Evolutionary conservation across 2,113 vertebrate species (phyloP), one percentile per base, ranked within the genome.

Genomic region (Himantopus leucocephalus): DNA sequence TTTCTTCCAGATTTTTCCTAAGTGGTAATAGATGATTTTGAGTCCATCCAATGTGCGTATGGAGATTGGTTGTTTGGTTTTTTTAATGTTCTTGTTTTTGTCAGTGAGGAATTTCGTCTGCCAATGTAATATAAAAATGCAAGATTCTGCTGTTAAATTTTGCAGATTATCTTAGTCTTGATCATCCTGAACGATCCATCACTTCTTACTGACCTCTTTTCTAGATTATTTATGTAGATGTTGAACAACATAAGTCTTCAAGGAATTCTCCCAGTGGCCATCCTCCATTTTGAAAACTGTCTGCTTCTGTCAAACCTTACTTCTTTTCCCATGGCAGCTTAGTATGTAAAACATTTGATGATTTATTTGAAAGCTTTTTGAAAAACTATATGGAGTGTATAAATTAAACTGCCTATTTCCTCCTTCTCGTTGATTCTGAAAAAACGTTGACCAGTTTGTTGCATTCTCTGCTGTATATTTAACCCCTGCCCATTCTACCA

Each of bases 381-480:
- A 16, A 94, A 67, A n/a, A 63, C 47, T 59, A 0, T 45, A 5
- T 64, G 30, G 35, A 66, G 30, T 8, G 34, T 34, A 17, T 70
- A 22, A 63, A 8, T 58, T 63, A 3, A 62, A 12, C 10, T 41
- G 30, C n/a, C 16, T 22, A 2, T 63, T 78, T 71, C 5, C 27
- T 82, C 32, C 86, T 45, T 15, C 14, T 75, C 8, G 2, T 12
- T 77, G 48, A 17, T 66, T 68, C 23, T 15, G 1, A 37, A 39
- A 34, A 41, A 43, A 3, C 23, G 17, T 5, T 43, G 39, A 21
- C 45, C 32, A 29, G 35, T 47, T 64, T 32, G 59, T 68, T 70
- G 29, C 24, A 3, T 20, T 45, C 62, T 24, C 29, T 55, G 58
- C 53, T 68, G 9, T 2, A 0, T 19, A 1, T 35, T 43, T 32